Base-by-base conservation (phyloP, 2,797 vertebrate genomes). In the Poecilia picta region DNA sequence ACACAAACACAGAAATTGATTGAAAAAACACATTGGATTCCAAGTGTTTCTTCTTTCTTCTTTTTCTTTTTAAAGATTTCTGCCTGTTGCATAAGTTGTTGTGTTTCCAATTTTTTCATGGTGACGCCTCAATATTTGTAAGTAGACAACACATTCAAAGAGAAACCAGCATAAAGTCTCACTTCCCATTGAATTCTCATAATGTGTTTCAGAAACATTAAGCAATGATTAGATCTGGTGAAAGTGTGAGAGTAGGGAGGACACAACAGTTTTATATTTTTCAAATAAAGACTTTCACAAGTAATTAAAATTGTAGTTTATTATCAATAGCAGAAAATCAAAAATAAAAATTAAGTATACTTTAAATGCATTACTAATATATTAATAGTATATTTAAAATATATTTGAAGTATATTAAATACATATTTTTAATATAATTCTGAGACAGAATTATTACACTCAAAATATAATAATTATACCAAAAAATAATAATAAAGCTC, bases 71-170 rank as follows among this genome's bases (percentile, higher is more conserved):
- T 15, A 45, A 57, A 81, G 70, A 81, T 47, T 39, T 70, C 49
- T 49, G n/a, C 18, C 36, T 71, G 72, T 43, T 51, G 49, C 46
- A 76, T 12, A 33, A 51, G 46, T 66, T 64, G 23, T 41, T 57
- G 83, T 74, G 86, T 72, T 83, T 76, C 45, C 53, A 81, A 78
- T 84, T 88, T 47, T 79, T 33, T 77, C 76, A 72, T 20, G 36
- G 68, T 79, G 77, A 76, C 57, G 76, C 68, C 41, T 80, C 81
- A 83, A 74, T 80, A 76, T 82, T 84, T 82, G 25, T 43, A 78
- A 55, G 13, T 20, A n/a, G 49, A 53, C 5, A 12, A 43, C 57
- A 71, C 7, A 70, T 70, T 20, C n/a, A 41, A 70, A 5, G 3
- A 68, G 46, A 71, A 70, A 55, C 25, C 36, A 16, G 31, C 39